phyloP scores from a whole-genome alignment of 2,113 vertebrate genomes.

The Otolemur garnettii region DNA sequence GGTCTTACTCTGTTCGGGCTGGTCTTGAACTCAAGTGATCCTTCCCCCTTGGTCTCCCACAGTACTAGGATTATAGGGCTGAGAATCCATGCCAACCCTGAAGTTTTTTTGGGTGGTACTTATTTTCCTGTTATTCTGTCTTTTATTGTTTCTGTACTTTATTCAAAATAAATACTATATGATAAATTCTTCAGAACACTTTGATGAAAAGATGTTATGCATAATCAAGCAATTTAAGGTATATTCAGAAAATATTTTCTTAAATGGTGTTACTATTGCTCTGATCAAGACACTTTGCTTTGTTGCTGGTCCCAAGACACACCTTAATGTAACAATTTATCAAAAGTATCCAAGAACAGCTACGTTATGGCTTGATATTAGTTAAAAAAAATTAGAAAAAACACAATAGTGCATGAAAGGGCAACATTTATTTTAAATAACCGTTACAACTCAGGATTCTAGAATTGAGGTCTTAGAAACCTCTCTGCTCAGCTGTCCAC shows the following conservation, averaged over 20 bases:
- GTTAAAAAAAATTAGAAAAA: neutral
- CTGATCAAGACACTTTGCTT: neutral
- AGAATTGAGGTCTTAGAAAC: slow-evolving; percentile 1
- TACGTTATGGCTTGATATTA: neutral
- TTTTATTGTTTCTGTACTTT: neutral
- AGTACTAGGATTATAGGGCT: no score
- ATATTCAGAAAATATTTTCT: neutral
- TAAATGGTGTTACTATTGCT: neutral
- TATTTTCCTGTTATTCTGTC: neutral
- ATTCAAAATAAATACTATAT: neutral
- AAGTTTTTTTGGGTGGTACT: neutral
- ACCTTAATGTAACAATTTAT: neutral
- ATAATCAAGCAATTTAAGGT: neutral
- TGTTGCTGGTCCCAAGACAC: neutral
- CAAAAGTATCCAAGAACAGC: neutral
- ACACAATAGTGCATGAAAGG: neutral
- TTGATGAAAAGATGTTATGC: neutral
- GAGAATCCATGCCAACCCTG: no score
- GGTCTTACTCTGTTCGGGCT: no score
- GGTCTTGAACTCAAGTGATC: no score
- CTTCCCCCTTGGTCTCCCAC: no score
- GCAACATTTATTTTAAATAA: neutral
- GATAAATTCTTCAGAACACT: neutral
- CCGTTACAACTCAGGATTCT: neutral
- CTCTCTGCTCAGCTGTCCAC: neutral